phyloP scores from a whole-genome alignment of 2,888 invertebrate genomes.

The Pyralis farinalis region DNA sequence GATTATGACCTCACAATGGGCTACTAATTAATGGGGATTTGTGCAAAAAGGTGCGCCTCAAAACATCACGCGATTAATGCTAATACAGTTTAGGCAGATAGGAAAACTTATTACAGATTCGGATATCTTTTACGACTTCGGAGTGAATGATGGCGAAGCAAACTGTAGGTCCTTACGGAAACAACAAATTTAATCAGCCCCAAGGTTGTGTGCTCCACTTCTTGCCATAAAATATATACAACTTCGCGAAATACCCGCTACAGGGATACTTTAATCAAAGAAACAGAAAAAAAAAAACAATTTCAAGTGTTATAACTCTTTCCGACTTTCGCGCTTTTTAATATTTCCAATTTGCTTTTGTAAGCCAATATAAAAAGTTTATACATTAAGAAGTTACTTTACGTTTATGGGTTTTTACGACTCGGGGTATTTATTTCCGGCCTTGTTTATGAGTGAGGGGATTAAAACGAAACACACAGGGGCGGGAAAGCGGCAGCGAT shows the following conservation, averaged over 20 bases:
- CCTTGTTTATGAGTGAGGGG: no score
- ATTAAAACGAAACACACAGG: no score
- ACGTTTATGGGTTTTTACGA: no score
- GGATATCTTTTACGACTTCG: neutral
- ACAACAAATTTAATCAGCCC: slow-evolving; percentile 19
- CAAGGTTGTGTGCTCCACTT: slow-evolving; percentile 4
- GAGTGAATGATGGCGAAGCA: no score
- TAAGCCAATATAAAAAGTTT: neutral
- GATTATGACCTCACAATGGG: no score
- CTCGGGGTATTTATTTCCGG: no score
- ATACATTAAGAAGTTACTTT: neutral
- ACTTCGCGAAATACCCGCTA: neutral
- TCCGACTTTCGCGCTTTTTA: neutral
- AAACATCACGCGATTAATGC: no score
- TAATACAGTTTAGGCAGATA: no score
- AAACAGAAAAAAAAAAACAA: neutral
- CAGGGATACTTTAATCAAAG: slow-evolving; percentile 1
- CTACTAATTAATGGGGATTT: no score
- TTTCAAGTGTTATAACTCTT: neutral
- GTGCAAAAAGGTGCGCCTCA: no score
- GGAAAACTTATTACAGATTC: no score
- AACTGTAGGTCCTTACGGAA: neutral
- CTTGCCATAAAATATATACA: slow-evolving; percentile 3
- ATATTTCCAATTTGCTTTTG: neutral
- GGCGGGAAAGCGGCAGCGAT: no score